phyloP scores from a whole-genome alignment of 2,797 vertebrate species.

The Lepilemur septentrionalis region DNA sequence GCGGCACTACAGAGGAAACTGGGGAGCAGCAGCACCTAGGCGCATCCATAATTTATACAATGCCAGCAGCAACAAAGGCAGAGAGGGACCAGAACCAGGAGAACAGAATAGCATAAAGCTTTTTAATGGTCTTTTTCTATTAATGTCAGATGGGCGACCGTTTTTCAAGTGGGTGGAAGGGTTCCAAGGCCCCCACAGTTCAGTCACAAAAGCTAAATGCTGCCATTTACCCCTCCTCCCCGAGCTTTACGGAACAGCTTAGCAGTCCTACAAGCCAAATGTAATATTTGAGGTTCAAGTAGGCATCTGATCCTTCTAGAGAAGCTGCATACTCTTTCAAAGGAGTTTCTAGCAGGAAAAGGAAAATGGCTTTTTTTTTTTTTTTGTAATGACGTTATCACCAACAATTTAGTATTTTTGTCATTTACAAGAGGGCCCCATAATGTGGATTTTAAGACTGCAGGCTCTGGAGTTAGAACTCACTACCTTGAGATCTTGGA shows the following conservation, averaged over 20 bases:
- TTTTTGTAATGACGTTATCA: not conserved
- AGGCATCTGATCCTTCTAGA: not conserved
- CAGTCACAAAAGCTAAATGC: slow-evolving; percentile 67
- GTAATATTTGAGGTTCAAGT: not conserved
- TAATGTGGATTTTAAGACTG: not conserved
- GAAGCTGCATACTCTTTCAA: not conserved
- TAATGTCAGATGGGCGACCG: slow-evolving; percentile 89
- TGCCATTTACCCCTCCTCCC: slow-evolving; percentile 56
- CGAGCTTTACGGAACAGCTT: not conserved
- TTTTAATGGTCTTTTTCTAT: slow-evolving; percentile 93
- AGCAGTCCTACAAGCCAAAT: slow-evolving; percentile 11
- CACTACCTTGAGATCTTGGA: not conserved
- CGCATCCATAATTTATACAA: slow-evolving; percentile 94
- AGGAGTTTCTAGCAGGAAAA: not conserved
- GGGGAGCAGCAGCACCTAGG: slow-evolving; percentile 86
- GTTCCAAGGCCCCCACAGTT: slow-evolving; percentile 69
- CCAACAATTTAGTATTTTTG: not conserved
- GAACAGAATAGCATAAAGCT: slow-evolving; percentile 89
- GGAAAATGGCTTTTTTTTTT: not conserved
- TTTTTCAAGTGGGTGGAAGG: slow-evolving; percentile 80
- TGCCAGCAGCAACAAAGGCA: slow-evolving; percentile 94
- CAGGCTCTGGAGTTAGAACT: not conserved
- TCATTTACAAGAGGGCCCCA: not conserved
- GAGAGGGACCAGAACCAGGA: slow-evolving; percentile 89
- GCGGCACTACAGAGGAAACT: slow-evolving; percentile 81